Percentiles rank a stretch among this genome's conserved stretches.
These are phyloP conservation scores for Pelusios castaneus DNA, from an alignment of 2,113 vertebrate species.

Conservation along the genomic window DNA sequence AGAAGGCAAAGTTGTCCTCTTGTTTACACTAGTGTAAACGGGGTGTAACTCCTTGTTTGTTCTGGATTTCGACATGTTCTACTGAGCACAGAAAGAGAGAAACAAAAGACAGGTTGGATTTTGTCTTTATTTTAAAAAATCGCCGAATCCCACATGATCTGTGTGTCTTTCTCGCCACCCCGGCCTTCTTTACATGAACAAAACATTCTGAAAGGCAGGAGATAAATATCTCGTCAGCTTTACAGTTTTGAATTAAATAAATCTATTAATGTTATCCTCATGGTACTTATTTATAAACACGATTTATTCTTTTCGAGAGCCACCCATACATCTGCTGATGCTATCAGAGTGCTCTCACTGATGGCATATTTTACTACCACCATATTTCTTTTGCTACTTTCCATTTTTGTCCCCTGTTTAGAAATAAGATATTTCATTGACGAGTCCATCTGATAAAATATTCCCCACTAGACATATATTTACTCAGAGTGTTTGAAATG, in stretches of 20 bases:
- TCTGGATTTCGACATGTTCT: background rate
- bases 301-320: conserved; percentile 52
- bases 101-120: background rate
- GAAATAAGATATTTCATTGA: conserved; percentile 70
- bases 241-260: conserved; percentile 66
- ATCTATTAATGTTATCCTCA: conserved; percentile 35
- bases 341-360: conserved; percentile 42
- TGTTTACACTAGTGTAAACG: fast-evolving
- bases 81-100: background rate
- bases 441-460: conserved; percentile 71
- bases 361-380: conserved; percentile 61
- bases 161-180: background rate
- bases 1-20: fast-evolving
- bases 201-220: background rate
- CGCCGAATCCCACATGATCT: background rate
- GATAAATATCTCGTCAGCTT: conserved; percentile 27
- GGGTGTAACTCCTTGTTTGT: background rate
- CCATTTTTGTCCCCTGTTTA: conserved; percentile 50
- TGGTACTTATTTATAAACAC: conserved; percentile 60
- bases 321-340: conserved; percentile 20
- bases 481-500: conserved; percentile 67
- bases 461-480: conserved; percentile 64
- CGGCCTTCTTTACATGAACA: background rate
- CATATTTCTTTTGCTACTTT: conserved; percentile 73
- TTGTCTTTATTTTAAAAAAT: background rate